A percentile compares a stretch with the other conserved stretches of the same genome.
Conservation (phyloP, 2,888 invertebrate species). For the Synanthedon formicaeformis region DNA sequence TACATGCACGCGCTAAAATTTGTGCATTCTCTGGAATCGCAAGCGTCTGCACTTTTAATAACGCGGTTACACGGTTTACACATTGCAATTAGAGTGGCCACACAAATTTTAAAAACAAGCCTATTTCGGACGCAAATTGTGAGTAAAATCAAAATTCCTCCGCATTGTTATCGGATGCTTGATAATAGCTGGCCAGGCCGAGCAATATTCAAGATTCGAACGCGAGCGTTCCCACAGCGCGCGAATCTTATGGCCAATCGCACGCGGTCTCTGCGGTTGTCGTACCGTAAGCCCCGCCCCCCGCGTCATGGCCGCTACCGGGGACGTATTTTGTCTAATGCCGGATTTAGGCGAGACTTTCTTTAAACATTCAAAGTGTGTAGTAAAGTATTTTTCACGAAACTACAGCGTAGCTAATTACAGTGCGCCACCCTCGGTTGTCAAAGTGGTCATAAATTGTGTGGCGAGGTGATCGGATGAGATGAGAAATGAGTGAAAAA, state of each 20-base stretch:
- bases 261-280: conserved; percentile 20
- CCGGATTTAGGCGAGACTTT: conserved; percentile 55
- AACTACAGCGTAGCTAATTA: conserved; percentile 15
- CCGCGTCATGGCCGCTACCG: conserved; percentile 55
- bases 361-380: conserved; percentile 8
- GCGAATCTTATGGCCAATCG: conserved; percentile 53
- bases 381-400: not conserved
- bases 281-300: conserved; percentile 42
- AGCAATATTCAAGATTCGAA: conserved; percentile 29
- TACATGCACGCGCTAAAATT: conserved; percentile 22
- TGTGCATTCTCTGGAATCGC: conserved; percentile 14
- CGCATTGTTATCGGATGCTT: conserved; percentile 1
- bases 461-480: conserved; percentile 16
- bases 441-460: conserved; percentile 3
- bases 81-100: not conserved
- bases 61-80: not conserved
- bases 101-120: not conserved
- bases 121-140: not conserved
- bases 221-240: conserved; percentile 32
- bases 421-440: conserved; percentile 13
- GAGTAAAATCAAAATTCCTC: not conserved
- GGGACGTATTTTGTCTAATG: conserved; percentile 36
- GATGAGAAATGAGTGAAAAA: conserved; percentile 33
- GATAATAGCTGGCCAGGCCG: conserved; percentile 9
- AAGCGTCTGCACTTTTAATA: conserved; percentile 5